Evolutionary conservation across 2,113 vertebrate genomes (phyloP).

Genomic region (Festucalex cinctus): DNA sequence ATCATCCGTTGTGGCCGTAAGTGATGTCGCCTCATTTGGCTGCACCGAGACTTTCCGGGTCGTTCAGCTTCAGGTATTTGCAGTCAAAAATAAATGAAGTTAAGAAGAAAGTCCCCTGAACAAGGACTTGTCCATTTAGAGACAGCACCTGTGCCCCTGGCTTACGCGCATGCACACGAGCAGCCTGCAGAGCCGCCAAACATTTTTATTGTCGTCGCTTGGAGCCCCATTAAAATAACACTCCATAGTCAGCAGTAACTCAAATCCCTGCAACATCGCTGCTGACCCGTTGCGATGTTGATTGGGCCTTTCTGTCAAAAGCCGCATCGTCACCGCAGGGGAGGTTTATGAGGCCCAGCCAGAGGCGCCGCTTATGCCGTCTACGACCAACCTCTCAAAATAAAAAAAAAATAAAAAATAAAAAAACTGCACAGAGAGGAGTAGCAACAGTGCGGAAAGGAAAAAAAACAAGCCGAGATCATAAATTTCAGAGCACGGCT

Average conservation of each 20-base stretch:
- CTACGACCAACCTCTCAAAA: constrained; percentile 61
- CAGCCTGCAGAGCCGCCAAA: constrained; percentile 36
- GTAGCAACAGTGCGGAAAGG: neutral
- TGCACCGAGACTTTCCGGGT: neutral
- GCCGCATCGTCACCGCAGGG: constrained; percentile 31
- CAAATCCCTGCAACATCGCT: constrained; percentile 48
- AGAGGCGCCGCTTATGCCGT: constrained; percentile 45
- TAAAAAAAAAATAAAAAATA: constrained; percentile 15
- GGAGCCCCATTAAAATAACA: constrained; percentile 67
- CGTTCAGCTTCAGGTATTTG: neutral
- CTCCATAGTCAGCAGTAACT: constrained; percentile 55
- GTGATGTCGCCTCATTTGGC: neutral
- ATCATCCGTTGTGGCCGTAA: neutral
- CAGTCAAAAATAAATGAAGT: neutral
- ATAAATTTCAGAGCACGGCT: constrained; percentile 52
- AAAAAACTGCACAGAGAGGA: neutral
- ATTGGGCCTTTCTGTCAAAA: constrained; percentile 68
- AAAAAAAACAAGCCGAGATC: constrained; percentile 38
- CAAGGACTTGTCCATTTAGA: neutral
- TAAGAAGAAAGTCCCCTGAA: neutral
- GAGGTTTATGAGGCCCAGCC: constrained; percentile 57
- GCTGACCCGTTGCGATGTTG: constrained; percentile 58
- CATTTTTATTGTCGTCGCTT: constrained; percentile 41
- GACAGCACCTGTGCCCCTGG: constrained; percentile 10
- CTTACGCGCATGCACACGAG: constrained; percentile 25